Evolutionary conservation across 2,797 vertebrate genomes (phyloP), one percentile per base, ranked within the genome.

Genomic region (Lutjanus campechanus): DNA sequence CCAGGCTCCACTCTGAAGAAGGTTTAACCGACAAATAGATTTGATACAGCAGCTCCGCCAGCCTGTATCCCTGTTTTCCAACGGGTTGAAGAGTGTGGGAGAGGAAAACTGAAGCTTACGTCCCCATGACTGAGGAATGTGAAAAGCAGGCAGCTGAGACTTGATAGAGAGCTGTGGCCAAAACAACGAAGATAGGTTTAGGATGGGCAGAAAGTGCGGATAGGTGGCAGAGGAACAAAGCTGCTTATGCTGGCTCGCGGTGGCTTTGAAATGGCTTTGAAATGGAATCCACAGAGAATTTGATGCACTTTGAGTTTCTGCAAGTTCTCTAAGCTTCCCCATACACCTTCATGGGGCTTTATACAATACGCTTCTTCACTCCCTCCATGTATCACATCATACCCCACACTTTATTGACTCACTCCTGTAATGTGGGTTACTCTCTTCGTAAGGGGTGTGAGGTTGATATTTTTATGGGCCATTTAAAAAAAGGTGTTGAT

Each of bases 21-120:
- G 83, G 70, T 88, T 89, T 83, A 82, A 76, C 88, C 20, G 64
- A 89, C 86, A 88, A 88, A 88, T 82, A 83, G 85, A 91, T 92
- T 92, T 85, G 88, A 88, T 87, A 84, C 84, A 89, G 83, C 20
- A 22, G 56, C 76, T 83, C 51, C 43, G 55, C 85, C 85, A 76
- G 79, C 63, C 59, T 12, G 19, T 60, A 77, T 84, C 79, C 76
- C 46, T 55, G 63, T 88, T 83, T 85, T 88, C 69, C 61, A 76
- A 70, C 81, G 51, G 59, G 47, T 59, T 81, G 80, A 82, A 83
- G 65, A 86, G 83, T 87, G 88, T 86, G 81, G 77, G 89, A 89
- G 90, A 93, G 80, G 64, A 86, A 88, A 85, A 85, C 76, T 43
- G 78, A 82, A 70, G 86, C 85, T 88, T 89, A 79, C 55, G 69